Evolutionary conservation across 2,797 vertebrate species (phyloP).

Genomic region (Amblyraja radiata): DNA sequence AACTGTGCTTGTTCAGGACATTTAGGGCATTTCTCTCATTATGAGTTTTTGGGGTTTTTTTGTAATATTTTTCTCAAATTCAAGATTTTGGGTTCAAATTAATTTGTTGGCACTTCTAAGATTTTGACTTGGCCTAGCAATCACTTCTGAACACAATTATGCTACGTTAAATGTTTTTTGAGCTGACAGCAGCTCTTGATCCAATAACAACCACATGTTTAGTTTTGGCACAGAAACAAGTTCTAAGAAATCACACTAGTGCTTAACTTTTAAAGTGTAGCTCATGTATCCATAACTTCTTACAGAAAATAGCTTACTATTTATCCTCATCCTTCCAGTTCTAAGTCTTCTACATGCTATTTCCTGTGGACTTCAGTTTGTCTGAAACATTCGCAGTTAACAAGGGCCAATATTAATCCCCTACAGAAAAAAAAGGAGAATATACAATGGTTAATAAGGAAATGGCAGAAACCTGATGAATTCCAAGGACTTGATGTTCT

Average conservation of each 20-base stretch:
- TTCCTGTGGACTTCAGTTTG: background rate
- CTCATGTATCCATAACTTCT: background rate
- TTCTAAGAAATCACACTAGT: background rate
- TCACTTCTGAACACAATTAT: background rate
- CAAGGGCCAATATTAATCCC: too few species aligned
- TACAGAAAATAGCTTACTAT: background rate
- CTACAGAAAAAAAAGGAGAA: too few species aligned
- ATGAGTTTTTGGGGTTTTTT: background rate
- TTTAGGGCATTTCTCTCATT: background rate
- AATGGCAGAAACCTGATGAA: too few species aligned
- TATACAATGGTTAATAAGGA: too few species aligned
- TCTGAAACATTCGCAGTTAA: background rate
- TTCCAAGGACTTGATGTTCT: too few species aligned
- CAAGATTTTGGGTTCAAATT: background rate
- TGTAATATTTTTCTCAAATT: background rate
- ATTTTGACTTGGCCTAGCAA: background rate
- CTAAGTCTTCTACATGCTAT: background rate
- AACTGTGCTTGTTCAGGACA: background rate
- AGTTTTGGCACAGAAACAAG: background rate
- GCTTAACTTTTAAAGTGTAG: background rate
- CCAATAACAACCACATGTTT: background rate
- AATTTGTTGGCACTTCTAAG: background rate
- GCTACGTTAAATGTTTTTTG: background rate
- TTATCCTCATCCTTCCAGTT: background rate
- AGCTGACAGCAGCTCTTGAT: background rate